These are phyloP conservation scores for Celastrina argiolus DNA, from an alignment of 2,888 invertebrate genomes.

Conservation along the genomic window DNA sequence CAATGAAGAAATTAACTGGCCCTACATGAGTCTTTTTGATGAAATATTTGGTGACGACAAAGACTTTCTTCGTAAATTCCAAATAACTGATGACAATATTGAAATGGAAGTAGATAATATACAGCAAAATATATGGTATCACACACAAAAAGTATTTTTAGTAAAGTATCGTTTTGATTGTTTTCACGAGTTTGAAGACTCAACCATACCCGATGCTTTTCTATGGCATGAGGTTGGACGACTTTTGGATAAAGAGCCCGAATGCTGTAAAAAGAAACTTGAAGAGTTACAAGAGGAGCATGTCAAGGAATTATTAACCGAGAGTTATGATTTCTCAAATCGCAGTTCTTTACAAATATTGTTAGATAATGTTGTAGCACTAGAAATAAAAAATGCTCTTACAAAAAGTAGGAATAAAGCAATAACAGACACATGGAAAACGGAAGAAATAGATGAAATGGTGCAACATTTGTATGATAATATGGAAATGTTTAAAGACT, in stretches of 20 bases:
- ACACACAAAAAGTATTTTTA: constrained; percentile 55
- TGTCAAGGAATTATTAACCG: constrained; percentile 46
- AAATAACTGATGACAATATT: constrained; percentile 12
- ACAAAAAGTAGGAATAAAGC: constrained; percentile 31
- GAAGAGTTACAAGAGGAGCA: constrained; percentile 49
- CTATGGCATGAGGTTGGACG: constrained; percentile 67
- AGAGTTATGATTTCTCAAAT: constrained; percentile 45
- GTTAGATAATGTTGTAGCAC: constrained; percentile 59
- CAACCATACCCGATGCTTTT: constrained; percentile 60
- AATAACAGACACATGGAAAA: constrained; percentile 42
- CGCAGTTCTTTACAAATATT: constrained; percentile 56
- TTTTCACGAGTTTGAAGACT: constrained; percentile 61
- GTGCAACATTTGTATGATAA: constrained; percentile 60
- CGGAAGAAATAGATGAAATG: constrained; percentile 49
- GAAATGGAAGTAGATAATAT: constrained; percentile 26
- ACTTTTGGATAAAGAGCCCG: constrained; percentile 53
- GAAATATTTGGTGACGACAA: constrained; percentile 56
- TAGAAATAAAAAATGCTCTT: constrained; percentile 48
- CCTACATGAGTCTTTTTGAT: constrained; percentile 59
- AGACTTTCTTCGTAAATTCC: constrained; percentile 48
- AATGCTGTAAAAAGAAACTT: constrained; percentile 51
- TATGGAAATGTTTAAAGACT: constrained; percentile 59
- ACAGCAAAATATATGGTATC: constrained; percentile 45
- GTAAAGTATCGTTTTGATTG: constrained; percentile 66
- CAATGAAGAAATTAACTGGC: constrained; percentile 53